Percentiles rank a stretch among this genome's conserved stretches.
Conservation (phyloP, 1,140 invertebrate species). For the Micrasema minimum region DNA sequence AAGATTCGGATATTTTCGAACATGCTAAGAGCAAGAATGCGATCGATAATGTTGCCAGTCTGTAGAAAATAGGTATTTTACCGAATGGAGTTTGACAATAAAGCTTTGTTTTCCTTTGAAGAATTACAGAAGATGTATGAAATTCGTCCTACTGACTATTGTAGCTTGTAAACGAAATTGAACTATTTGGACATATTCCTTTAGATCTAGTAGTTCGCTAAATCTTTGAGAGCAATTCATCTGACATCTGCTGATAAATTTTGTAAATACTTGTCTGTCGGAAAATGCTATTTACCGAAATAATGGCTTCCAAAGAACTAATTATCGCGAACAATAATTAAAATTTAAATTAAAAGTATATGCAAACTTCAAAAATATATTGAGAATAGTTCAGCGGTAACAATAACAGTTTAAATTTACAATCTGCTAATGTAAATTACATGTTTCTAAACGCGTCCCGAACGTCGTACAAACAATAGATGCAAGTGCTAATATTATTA, state of each 20-base stretch:
- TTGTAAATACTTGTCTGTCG: conserved; percentile 67
- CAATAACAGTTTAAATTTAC: conserved; percentile 24
- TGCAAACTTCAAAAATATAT: conserved; percentile 31
- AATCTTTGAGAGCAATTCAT: conserved; percentile 48
- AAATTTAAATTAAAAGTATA: conserved; percentile 42
- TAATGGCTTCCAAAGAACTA: conserved; percentile 68
- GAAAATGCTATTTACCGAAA: conserved; percentile 65
- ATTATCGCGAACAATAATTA: conserved; percentile 55
- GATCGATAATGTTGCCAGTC: conserved; percentile 64
- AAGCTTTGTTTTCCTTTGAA: conserved; percentile 59
- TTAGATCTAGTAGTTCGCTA: conserved; percentile 27
- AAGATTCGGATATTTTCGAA: conserved; percentile 35
- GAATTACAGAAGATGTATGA: conserved; percentile 47
- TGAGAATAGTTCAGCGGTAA: conserved; percentile 29
- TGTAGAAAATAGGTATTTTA: conserved; percentile 53
- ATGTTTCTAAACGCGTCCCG: conserved; percentile 9
- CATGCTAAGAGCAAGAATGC: conserved; percentile 50
- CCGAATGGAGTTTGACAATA: conserved; percentile 56
- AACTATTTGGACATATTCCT: conserved; percentile 27
- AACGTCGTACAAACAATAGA: conserved; percentile 40
- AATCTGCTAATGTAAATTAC: conserved; percentile 13
- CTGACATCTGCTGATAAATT: conserved; percentile 64
- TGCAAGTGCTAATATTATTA: conserved; percentile 43
- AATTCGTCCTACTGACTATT: conserved; percentile 32
- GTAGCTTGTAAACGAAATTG: conserved; percentile 35